Evolutionary conservation across 2,113 vertebrate genomes (phyloP), one percentile per base, ranked within the genome.

Genomic region (Machaerirhynchus nigripectus): DNA sequence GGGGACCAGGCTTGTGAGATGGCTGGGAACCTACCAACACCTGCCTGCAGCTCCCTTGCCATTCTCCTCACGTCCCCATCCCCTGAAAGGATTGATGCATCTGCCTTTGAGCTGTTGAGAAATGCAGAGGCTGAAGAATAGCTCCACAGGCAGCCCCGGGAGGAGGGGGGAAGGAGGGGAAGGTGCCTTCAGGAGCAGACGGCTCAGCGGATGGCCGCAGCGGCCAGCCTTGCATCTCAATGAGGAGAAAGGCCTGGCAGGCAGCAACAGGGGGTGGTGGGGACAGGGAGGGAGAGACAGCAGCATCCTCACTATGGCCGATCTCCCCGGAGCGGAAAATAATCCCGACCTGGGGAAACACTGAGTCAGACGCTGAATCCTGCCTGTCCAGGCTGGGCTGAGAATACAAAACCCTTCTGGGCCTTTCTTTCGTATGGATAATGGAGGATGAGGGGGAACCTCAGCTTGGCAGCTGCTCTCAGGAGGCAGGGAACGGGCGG

Each of bases 51-150:
- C 47, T 91, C 86, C 67, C 81, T 97, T 95, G 83, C 81, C 94
- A 97, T 97, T 97, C 97, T 81, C 84, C 96, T 98, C 97, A 97
- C 93, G 89, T 97, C 70, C 46, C 75, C 77, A 87, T 96, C 60
- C 94, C 94, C 95, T 95, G 96, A 97, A 96, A 96, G 97, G 97
- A 97, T 95, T 96, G 97, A 97, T 95, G 96, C 96, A 96, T 97
- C 97, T 97, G 97, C 97, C 97, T 97, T 95, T 86, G 96, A 97
- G 97, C 89, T 96, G 93, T 95, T 97, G 96, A 82, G 96, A 96
- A 95, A 94, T 83, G 95, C 96, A 95, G 92, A 89, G 90, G 86
- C 95, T 97, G 97, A 97, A 97, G 96, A 97, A 95, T 94, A 78
- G 73, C 95, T 96, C 91, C 94, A 96, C 94, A 88, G 93, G 86